Evolutionary conservation across 2,113 vertebrate genomes (phyloP), one percentile per base, ranked within the genome.

Genomic region (Rhombomys opimus): DNA sequence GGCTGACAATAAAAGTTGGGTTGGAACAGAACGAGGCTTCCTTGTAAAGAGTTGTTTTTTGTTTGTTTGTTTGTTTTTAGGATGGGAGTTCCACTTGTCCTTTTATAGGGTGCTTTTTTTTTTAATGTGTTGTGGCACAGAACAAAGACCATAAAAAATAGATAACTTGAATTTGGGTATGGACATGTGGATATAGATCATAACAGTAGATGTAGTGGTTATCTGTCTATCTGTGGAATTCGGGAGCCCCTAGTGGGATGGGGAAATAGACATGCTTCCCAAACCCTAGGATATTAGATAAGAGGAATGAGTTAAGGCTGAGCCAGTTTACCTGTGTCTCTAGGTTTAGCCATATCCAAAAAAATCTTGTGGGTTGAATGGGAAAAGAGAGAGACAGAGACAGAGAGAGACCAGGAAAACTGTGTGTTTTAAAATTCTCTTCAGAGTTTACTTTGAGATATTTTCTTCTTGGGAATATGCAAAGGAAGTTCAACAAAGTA

Each of bases 401-500:
- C 8, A 92, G 78, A 59, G 72, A 86, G 61, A 63, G 25, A 61
- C 17, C 73, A 10, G 15, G 81, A 86, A 82, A 89, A 38, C 12
- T 82, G 59, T 11, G 25, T 35, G 32, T 87, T 94, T 92, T 89
- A 32, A 88, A 41, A 41, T 91, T 92, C 75, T 86, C 35, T 86
- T 87, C 65, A 30, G 18, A 61, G 63, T 23, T 87, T 54, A 81
- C 54, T 85, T 90, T 54, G 57, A 38, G 70, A 41, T 90, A 80
- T 68, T 97, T 96, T 90, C 38, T 90, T 92, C 25, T 86, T 46
- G 32, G 18, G 70, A 95, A 86, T 59, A 35, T 22, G 38, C 18
- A 93, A 88, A 88, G n/a, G 35, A 35, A 95, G 68, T 84, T 91
- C 54, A 85, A 85, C 32, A 52, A 91, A 85, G 85, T 89, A 35